These are phyloP conservation scores for Catonia carolina DNA, from an alignment of 2,888 invertebrate species.

Conservation along the genomic window DNA sequence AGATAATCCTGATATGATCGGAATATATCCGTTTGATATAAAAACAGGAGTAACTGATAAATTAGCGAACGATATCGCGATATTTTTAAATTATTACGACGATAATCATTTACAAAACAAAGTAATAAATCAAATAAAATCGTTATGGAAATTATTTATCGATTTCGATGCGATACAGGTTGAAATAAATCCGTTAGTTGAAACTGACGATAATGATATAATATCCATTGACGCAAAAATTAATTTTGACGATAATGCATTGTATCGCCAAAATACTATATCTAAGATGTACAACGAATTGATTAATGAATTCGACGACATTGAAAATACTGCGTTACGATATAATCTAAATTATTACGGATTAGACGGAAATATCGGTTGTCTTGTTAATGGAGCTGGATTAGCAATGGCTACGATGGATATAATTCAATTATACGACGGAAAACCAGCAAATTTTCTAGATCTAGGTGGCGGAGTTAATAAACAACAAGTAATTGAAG, in stretches of 20 bases:
- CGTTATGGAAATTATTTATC: conserved; percentile 85
- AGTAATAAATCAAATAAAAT: conserved; percentile 71
- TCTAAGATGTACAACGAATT: conserved; percentile 91
- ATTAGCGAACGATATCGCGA: conserved; percentile 69
- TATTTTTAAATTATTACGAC: conserved; percentile 74
- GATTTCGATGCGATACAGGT: conserved; percentile 94
- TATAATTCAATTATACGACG: conserved; percentile 93
- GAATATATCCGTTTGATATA: conserved; percentile 81
- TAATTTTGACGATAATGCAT: conserved; percentile 97
- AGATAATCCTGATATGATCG: conserved; percentile 83
- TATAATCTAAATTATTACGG: conserved; percentile 93
- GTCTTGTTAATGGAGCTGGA: conserved; percentile 95
- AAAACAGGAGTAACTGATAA: conserved; percentile 67
- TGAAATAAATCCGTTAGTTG: conserved; percentile 97
- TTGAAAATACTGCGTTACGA: conserved; percentile 88
- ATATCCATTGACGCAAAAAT: conserved; percentile 98
- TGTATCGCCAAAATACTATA: conserved; percentile 81
- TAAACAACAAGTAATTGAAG: conserved; percentile 87
- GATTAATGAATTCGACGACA: conserved; percentile 78
- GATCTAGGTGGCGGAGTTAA: conserved; percentile 96
- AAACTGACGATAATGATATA: conserved; percentile 86
- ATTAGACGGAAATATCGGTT: conserved; percentile 96
- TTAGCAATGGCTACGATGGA: conserved; percentile 99
- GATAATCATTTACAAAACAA: conserved; percentile 38
- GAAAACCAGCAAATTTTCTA: conserved; percentile 95